Conservation (phyloP, 1,140 invertebrate genomes). For the Caerostris darwini region DNA sequence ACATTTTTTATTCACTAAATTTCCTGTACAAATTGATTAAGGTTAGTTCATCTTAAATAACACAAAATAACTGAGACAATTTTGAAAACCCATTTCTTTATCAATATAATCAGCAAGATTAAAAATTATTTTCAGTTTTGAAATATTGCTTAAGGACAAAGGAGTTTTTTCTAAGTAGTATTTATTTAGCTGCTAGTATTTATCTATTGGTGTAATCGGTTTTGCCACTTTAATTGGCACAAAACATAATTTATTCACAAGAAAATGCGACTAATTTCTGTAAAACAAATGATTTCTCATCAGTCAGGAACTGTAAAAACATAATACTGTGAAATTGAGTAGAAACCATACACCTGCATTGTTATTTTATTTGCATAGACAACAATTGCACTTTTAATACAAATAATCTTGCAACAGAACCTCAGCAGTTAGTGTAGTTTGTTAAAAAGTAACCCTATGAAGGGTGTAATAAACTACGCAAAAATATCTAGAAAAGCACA, state of each 20-base stretch:
- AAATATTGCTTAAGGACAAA: too few species aligned
- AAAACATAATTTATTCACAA: not conserved
- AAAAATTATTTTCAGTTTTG: too few species aligned
- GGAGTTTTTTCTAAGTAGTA: too few species aligned
- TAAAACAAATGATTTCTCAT: constrained; percentile 24
- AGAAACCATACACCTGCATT: not conserved
- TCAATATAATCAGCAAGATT: too few species aligned
- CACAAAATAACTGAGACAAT: too few species aligned
- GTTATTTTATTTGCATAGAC: constrained; percentile 54
- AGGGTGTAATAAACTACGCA: constrained; percentile 37
- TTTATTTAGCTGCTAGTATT: too few species aligned
- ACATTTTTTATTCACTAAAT: too few species aligned
- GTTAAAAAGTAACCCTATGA: constrained; percentile 70
- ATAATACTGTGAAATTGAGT: not conserved
- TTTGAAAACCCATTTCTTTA: too few species aligned
- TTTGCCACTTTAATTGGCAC: too few species aligned
- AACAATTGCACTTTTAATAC: constrained; percentile 21
- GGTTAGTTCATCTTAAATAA: too few species aligned
- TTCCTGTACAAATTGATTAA: too few species aligned
- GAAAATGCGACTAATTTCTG: not conserved
- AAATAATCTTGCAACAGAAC: not conserved
- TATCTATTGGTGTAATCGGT: too few species aligned
- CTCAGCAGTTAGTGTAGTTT: not conserved
- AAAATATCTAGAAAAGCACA: constrained; percentile 51
- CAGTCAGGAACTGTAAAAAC: constrained; percentile 23